Conservation (phyloP, 2,888 invertebrate genomes). For the Tanytarsus gracilentus region DNA sequence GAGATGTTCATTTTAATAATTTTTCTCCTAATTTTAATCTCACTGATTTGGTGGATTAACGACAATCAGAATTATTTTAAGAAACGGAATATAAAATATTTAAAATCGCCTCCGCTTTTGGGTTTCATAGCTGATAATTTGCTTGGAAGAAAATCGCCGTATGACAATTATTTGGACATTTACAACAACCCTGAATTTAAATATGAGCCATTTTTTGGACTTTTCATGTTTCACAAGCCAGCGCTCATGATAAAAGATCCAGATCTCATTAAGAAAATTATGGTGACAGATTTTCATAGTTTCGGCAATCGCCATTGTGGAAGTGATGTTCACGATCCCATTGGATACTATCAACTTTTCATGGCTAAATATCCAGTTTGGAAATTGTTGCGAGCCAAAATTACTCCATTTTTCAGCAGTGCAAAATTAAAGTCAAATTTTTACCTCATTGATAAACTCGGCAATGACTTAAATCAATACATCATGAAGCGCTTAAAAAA, state of each 20-base stretch:
- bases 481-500: not conserved
- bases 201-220: not conserved
- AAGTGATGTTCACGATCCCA: constrained; percentile 38
- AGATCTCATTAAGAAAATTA: not conserved
- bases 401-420: not conserved
- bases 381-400: constrained; percentile 41
- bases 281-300: not conserved
- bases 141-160: not conserved
- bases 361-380: constrained; percentile 42
- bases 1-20: too few species aligned
- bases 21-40: not conserved
- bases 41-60: not conserved
- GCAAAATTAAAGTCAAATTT: not conserved
- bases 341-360: constrained; percentile 43
- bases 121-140: not conserved
- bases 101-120: not conserved
- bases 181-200: not conserved
- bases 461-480: not conserved
- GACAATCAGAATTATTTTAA: not conserved
- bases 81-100: not conserved
- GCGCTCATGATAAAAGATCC: not conserved
- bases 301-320: not conserved
- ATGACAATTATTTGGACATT: not conserved
- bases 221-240: constrained; percentile 3
- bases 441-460: not conserved